These are phyloP conservation scores for Sisyra terminalis DNA, from an alignment of 2,888 invertebrate genomes.

Conservation along the genomic window DNA sequence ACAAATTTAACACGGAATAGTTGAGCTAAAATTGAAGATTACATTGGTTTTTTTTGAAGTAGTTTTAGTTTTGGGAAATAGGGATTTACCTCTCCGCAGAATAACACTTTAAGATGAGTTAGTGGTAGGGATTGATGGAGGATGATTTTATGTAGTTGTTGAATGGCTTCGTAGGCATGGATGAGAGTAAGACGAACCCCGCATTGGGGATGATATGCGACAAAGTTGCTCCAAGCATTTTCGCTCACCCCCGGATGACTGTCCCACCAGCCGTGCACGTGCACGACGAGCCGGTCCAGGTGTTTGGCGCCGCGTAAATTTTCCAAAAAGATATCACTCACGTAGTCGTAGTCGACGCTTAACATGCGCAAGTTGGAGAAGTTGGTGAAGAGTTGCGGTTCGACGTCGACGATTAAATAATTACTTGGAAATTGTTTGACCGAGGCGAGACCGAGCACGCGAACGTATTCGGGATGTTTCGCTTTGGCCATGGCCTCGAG, in stretches of 20 bases:
- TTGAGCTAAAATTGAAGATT: constrained; percentile 33
- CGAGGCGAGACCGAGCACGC: constrained; percentile 48
- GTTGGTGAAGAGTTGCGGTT: constrained; percentile 36
- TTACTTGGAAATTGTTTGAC: constrained; percentile 56
- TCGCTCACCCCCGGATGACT: constrained; percentile 46
- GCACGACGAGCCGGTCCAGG: constrained; percentile 44
- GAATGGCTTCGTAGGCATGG: constrained; percentile 51
- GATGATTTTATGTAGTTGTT: constrained; percentile 40
- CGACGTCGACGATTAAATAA: constrained; percentile 38
- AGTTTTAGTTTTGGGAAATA: too few relatives aligned
- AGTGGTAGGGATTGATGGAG: constrained; percentile 53
- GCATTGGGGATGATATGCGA: constrained; percentile 33
- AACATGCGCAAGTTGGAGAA: constrained; percentile 39
- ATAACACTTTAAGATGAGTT: constrained; percentile 53
- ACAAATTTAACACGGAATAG: constrained; percentile 32
- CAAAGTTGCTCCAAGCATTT: constrained; percentile 42
- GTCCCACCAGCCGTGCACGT: constrained; percentile 48
- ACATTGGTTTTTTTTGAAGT: too few relatives aligned
- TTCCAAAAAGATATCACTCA: constrained; percentile 30
- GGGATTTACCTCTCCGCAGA: constrained; percentile 50
- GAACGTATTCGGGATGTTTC: constrained; percentile 34
- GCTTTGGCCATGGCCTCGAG: constrained; percentile 19
- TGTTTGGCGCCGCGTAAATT: constrained; percentile 21
- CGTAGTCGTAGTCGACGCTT: constrained; percentile 38
- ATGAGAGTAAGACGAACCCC: constrained; percentile 42